phyloP scores from a whole-genome alignment of 1,140 invertebrate species.

The Ditylenchus dipsaci region DNA sequence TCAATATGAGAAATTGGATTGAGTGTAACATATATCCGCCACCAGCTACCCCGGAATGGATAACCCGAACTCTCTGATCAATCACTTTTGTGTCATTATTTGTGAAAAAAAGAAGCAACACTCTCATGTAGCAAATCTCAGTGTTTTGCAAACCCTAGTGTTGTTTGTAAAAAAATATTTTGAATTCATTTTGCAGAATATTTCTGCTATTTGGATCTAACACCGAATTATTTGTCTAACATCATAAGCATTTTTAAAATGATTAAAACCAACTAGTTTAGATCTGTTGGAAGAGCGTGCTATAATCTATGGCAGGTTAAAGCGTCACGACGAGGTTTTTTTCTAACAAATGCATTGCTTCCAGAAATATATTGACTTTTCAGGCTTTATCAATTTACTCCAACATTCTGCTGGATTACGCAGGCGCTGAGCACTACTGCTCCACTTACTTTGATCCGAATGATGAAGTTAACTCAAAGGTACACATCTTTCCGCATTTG shows the following conservation, averaged over 20 bases:
- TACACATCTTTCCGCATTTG: slow-evolving; percentile 8
- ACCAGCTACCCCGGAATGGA: no score
- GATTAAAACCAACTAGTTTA: slow-evolving; percentile 7
- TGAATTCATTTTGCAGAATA: no score
- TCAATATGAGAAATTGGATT: no score
- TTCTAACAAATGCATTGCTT: background rate
- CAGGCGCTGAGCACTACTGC: slow-evolving; percentile 67
- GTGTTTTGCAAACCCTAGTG: no score
- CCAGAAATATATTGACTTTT: background rate
- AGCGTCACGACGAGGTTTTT: slow-evolving; percentile 72
- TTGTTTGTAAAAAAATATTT: no score
- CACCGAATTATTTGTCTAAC: background rate
- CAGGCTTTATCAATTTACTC: slow-evolving; percentile 81
- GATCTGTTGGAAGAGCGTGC: slow-evolving; percentile 83
- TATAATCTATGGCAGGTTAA: slow-evolving; percentile 79
- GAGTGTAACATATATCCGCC: no score
- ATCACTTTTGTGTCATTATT: no score
- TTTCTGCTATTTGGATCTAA: no score
- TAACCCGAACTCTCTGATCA: no score
- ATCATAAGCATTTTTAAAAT: background rate
- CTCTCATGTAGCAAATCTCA: no score
- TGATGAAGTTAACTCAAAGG: slow-evolving; percentile 30
- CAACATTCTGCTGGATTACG: slow-evolving; percentile 72
- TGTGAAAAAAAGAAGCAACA: no score
- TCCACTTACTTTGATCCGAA: slow-evolving; percentile 28